Conservation (phyloP, 2,797 vertebrate genomes). For the Vespertilio murinus region DNA sequence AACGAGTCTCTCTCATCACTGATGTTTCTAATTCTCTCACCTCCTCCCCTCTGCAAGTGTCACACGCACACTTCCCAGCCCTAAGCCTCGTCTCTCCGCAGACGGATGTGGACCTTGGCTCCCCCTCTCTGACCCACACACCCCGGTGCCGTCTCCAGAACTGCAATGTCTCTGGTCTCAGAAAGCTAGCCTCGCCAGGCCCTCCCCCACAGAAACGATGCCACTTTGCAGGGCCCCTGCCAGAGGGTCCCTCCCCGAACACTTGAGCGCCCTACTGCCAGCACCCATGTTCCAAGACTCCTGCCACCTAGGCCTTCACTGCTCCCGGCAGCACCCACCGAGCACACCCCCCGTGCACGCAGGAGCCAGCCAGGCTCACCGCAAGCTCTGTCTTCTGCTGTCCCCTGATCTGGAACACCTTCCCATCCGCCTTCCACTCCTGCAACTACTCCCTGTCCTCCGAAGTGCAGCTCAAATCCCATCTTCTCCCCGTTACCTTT, state of each 20-base stretch:
- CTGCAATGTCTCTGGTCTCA: neutral
- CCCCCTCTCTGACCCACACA: neutral
- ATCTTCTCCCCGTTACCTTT: neutral
- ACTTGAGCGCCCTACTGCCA: neutral
- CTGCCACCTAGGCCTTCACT: neutral
- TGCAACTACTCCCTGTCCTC: neutral
- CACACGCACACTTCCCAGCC: neutral
- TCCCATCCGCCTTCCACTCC: neutral
- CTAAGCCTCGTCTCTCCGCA: neutral
- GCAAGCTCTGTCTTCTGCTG: neutral
- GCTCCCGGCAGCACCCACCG: neutral
- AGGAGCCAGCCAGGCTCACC: neutral
- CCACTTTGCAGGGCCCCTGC: neutral
- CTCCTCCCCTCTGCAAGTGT: neutral
- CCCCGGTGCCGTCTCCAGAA: neutral
- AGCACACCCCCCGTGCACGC: neutral
- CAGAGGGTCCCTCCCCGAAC: neutral
- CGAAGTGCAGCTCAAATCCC: neutral
- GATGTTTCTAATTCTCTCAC: too few species aligned
- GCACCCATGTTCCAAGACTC: neutral
- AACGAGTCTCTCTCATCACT: too few species aligned
- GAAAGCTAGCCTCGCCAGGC: neutral
- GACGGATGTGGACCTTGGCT: neutral
- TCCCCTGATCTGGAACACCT: neutral
- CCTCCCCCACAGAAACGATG: neutral